A percentile compares a stretch with the other conserved stretches of the same genome.
Evolutionary conservation across 2,888 invertebrate species (phyloP).

Genomic region (Calliphora vomitoria): DNA sequence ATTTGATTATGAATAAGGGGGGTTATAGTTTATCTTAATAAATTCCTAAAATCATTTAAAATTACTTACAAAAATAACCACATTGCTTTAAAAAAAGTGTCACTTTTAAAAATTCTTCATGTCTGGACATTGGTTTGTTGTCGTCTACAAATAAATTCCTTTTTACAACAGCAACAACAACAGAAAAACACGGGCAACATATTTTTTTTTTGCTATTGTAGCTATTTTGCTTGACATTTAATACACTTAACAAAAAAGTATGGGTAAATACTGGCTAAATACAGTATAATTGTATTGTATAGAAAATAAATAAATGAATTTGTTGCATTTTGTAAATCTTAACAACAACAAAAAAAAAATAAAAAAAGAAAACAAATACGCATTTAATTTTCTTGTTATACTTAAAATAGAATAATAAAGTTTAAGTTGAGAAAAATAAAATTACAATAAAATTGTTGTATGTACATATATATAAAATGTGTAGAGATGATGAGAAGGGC

Average conservation of each 20-base stretch:
- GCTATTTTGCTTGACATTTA: not conserved
- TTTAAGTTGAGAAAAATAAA: slow-evolving; percentile 16
- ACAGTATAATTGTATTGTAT: not conserved
- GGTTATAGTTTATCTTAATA: too few relatives aligned
- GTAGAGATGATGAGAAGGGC: not conserved
- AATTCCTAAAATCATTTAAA: too few relatives aligned
- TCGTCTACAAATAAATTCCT: not conserved
- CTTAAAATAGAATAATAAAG: slow-evolving; percentile 38
- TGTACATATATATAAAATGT: not conserved
- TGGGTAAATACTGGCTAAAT: not conserved
- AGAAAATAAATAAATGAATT: slow-evolving; percentile 46
- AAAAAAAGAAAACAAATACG: slow-evolving; percentile 22
- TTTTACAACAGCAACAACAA: not conserved
- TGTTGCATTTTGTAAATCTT: slow-evolving; percentile 21
- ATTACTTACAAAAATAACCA: not conserved
- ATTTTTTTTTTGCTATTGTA: not conserved
- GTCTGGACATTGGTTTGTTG: not conserved
- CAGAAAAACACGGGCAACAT: not conserved
- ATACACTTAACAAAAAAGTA: slow-evolving; percentile 53
- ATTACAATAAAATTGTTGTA: not conserved
- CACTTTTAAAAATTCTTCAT: not conserved
- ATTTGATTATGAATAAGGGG: too few relatives aligned
- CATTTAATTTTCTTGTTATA: slow-evolving; percentile 49
- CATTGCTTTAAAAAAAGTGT: not conserved
- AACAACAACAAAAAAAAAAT: not conserved